Conservation (phyloP, 2,797 vertebrate species). For the Crocidura indochinensis region DNA sequence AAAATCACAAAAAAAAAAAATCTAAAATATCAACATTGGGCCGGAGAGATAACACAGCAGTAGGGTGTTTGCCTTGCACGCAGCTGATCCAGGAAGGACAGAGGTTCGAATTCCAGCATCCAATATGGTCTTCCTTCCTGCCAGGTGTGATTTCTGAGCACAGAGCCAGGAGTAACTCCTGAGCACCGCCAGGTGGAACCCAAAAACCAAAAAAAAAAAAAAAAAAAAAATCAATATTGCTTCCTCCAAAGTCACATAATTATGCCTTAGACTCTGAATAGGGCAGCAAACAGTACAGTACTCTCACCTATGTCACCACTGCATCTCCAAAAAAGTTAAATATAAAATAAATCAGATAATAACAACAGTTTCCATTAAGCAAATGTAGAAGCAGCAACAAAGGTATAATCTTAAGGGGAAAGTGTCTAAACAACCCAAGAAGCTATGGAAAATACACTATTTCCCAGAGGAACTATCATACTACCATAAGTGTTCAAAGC, state of each 20-base stretch:
- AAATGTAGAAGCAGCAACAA: slow-evolving; percentile 59
- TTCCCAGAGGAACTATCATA: slow-evolving; percentile 32
- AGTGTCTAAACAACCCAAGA: slow-evolving; percentile 35
- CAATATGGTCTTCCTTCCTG: too few relatives aligned
- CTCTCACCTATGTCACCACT: background rate
- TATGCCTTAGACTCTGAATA: background rate
- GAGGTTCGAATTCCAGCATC: too few relatives aligned
- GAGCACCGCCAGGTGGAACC: too few relatives aligned
- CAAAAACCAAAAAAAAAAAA: too few relatives aligned
- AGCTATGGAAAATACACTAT: slow-evolving; percentile 9
- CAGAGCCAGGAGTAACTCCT: too few relatives aligned
- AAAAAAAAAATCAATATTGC: background rate
- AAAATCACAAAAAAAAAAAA: too few relatives aligned
- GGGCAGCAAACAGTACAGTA: background rate
- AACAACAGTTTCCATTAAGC: slow-evolving; percentile 9
- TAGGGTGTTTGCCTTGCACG: too few relatives aligned
- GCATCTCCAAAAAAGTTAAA: slow-evolving; percentile 44
- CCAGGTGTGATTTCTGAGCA: too few relatives aligned
- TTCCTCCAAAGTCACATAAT: background rate
- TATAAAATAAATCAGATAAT: slow-evolving; percentile 21
- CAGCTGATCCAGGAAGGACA: too few relatives aligned
- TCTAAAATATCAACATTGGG: too few relatives aligned
- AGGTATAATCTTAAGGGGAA: slow-evolving; percentile 60
- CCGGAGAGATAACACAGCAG: too few relatives aligned
- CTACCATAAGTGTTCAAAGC: background rate